Evolutionary conservation across 2,113 vertebrate species (phyloP), one percentile per base, ranked within the genome.

Genomic region (Nyctereutes procyonoides): DNA sequence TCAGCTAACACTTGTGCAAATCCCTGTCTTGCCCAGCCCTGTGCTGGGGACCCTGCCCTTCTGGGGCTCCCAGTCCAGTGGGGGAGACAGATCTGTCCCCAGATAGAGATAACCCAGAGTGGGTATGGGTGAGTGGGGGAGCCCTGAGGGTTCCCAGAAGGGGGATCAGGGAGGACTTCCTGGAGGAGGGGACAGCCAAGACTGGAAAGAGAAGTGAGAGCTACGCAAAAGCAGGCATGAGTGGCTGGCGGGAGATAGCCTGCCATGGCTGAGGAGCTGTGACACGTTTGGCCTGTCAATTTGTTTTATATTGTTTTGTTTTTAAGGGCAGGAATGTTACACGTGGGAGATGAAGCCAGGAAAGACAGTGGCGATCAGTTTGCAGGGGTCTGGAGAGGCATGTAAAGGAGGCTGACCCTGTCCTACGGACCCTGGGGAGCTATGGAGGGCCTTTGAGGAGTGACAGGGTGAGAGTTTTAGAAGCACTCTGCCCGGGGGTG

Each of bases 101-200:
- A 71, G 53, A 58, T 11, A 58, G 55, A 30, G 48, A 71, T 1
- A 5, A 60, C 16, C 26, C 38, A 69, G 43, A 67, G 35, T 8
- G 63, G 35, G 22, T 43, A 77, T 74, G 74, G 60, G 24, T 67
- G 51, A 28, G 11, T 28, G 4, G 7, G 13, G 6, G 13, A 55
- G 15, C 8, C 55, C 48, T 1, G 17, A 81, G 1, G 16, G 8
- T 35, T 53, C 32, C 22, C 22, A 51, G n/a, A 90, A 90, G 22
- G 20, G 5, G 28, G 14, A 8, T 63, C 48, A 69, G 58, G 56
- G 81, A 88, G 76, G 89, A 48, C 89, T 96, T 77, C 51, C 67
- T 51, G 88, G 95, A 94, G 67, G 95, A 95, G 24, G 63, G 24
- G 56, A 35, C 79, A 43, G 56, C 43, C 65, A 67, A 92, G n/a